Evolutionary conservation across 2,113 vertebrate genomes (phyloP), one percentile per base, ranked within the genome.

Genomic region (Microtus ochrogaster): DNA sequence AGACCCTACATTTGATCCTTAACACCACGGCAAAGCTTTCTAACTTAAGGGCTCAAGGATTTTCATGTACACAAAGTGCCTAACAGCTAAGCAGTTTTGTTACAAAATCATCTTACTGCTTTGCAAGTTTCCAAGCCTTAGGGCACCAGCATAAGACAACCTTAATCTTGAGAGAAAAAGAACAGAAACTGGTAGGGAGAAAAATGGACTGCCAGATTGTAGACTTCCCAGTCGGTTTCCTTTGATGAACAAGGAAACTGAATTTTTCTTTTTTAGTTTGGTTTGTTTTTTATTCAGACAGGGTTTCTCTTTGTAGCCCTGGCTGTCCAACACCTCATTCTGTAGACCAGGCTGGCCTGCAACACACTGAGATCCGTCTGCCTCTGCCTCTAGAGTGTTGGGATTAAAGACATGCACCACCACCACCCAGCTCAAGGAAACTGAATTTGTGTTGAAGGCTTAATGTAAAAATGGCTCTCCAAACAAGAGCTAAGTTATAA

Each of bases 111-210:
- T 91, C 65, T 66, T 41, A 72, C 2, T 82, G 36, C 58, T 96
- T 97, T 92, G 55, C 68, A 96, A 93, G 36, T 94, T 95, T 86
- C 87, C 63, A 92, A 84, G 58, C 49, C 58, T 96, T 26, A 52
- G 58, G n/a, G n/a, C 55, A 91, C 92, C 49, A 70, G 73, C 44
- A 86, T 65, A 92, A 41, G 85, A 78, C 33, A 96, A 81, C 5
- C 21, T 55, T 47, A 93, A 79, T 76, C 89, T 90, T 92, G 47
- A 61, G n/a, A 22, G 49, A 76, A 55, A 76, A 95, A 95, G 65
- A 89, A 96, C 3, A 92, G 41, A 97, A 93, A 24, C 65, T 92
- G 14, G 13, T 73, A 87, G 81, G 33, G 97, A 94, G 89, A 90
- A 95, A 95, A 92, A 55, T 36, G 7, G 5, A 77, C 78, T 76